Conservation (phyloP, 2,797 vertebrate species). For the Protosalanx chinensis region DNA sequence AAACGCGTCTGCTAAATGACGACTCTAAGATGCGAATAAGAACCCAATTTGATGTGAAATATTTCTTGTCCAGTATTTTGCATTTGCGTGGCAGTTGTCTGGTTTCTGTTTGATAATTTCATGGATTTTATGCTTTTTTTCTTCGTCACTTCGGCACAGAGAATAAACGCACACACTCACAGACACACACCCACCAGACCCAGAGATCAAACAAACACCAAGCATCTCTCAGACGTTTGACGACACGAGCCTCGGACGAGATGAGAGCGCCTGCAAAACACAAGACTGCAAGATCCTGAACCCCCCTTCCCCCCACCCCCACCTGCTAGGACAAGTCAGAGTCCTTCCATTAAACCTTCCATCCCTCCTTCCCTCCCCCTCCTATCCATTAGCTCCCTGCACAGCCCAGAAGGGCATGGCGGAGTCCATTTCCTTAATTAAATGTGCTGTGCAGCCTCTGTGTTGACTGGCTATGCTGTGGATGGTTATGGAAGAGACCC, state of each 20-base stretch:
- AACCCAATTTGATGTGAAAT: no score
- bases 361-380: not conserved
- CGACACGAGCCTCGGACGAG: not conserved
- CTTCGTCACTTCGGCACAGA: no score
- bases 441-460: constrained; percentile 14
- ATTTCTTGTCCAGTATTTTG: no score
- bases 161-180: no score
- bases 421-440: constrained; percentile 54
- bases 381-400: constrained; percentile 36
- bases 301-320: constrained; percentile 22
- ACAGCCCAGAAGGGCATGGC: constrained; percentile 31
- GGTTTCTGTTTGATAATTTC: no score
- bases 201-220: no score
- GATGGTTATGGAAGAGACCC: constrained; percentile 36
- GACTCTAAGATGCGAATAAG: no score
- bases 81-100: no score
- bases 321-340: constrained; percentile 40
- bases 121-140: no score
- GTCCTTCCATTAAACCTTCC: constrained; percentile 3
- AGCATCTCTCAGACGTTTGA: no score
- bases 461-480: not conserved
- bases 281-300: not conserved
- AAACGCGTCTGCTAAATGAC: no score
- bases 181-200: not conserved
- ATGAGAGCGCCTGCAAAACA: not conserved